Conservation (phyloP, 2,888 invertebrate genomes). For the Electrophaes corylata region DNA sequence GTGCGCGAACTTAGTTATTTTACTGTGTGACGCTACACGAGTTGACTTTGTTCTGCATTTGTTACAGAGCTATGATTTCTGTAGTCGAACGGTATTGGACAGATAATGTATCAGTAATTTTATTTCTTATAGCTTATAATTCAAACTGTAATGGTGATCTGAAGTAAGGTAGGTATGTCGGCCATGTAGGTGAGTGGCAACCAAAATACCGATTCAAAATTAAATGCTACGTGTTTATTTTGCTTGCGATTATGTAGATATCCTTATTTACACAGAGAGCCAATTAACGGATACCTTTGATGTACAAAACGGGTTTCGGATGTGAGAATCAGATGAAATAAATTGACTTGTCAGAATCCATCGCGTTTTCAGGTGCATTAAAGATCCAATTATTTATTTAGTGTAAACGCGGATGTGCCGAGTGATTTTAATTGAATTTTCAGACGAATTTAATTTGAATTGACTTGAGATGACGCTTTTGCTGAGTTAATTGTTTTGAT, state of each 20-base stretch:
- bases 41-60: slow-evolving; percentile 40
- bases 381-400: slow-evolving; percentile 61
- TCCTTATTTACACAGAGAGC: slow-evolving; percentile 50
- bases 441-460: slow-evolving; percentile 3
- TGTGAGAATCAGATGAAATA: slow-evolving; percentile 69
- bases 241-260: slow-evolving; percentile 41
- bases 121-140: slow-evolving; percentile 2
- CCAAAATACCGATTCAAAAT: slow-evolving; percentile 30
- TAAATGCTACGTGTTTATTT: slow-evolving; percentile 41
- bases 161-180: slow-evolving; percentile 24
- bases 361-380: slow-evolving; percentile 63
- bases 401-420: slow-evolving; percentile 38
- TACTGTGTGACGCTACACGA: slow-evolving; percentile 41
- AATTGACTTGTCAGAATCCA: slow-evolving; percentile 71
- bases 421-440: slow-evolving; percentile 22
- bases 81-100: slow-evolving; percentile 32
- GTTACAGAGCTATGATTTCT: slow-evolving; percentile 32
- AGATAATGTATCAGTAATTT: slow-evolving; percentile 3
- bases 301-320: slow-evolving; percentile 71
- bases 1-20: slow-evolving; percentile 47
- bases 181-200: slow-evolving; percentile 25
- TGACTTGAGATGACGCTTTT: neutral
- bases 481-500: neutral
- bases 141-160: neutral
- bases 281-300: slow-evolving; percentile 78